A percentile compares a stretch with the other conserved stretches of the same genome.
Evolutionary conservation across 2,113 vertebrate species (phyloP).

Genomic region (Okapia johnstoni): DNA sequence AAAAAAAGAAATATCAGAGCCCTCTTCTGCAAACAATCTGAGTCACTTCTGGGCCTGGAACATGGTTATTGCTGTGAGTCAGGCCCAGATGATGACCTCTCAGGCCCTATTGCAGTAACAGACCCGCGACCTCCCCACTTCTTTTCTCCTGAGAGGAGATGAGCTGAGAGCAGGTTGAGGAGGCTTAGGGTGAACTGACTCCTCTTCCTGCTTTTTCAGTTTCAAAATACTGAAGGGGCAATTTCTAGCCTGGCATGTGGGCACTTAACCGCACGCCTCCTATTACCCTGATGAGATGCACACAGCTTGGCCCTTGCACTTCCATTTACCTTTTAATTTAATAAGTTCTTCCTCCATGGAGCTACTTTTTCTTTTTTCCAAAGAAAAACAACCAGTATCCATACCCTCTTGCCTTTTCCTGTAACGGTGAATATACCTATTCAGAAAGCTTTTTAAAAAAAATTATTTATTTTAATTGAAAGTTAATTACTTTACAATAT

Average conservation of each 20-base stretch:
- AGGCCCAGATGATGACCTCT: not conserved
- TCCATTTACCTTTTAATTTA: not conserved
- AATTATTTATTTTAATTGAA: not conserved
- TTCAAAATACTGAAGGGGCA: slow-evolving; percentile 17
- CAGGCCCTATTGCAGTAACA: not conserved
- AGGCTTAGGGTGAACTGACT: not conserved
- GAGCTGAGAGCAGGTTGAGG: not conserved
- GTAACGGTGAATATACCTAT: not conserved
- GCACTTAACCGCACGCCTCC: not conserved
- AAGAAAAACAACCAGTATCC: not conserved
- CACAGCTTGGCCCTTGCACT: not conserved
- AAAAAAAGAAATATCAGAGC: not conserved
- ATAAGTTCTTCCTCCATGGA: not conserved
- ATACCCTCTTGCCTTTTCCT: not conserved
- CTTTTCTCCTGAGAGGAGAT: not conserved
- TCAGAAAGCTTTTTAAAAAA: not conserved
- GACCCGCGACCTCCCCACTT: not conserved
- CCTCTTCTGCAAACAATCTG: not conserved
- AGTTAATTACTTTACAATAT: not conserved
- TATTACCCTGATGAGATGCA: not conserved
- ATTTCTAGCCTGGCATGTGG: not conserved
- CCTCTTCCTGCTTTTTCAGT: not conserved
- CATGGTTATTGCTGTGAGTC: not conserved
- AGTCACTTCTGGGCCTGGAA: not conserved
- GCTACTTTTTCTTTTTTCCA: not conserved